A percentile compares a stretch with the other conserved stretches of the same genome.
Conservation (phyloP, 2,797 vertebrate species). For the Danionella dracula region DNA sequence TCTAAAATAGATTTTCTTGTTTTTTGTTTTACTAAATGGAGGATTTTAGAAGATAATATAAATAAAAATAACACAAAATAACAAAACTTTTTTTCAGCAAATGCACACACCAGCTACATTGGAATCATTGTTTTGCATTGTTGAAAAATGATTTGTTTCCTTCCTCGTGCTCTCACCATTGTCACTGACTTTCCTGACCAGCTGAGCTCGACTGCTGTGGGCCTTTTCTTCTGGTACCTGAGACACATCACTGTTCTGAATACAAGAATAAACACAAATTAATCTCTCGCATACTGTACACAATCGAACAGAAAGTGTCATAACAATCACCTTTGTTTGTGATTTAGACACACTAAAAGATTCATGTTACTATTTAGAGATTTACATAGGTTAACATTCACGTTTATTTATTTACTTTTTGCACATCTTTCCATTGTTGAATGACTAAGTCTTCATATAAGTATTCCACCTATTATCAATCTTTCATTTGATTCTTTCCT, state of each 20-base stretch:
- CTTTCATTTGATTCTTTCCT: constrained; percentile 54
- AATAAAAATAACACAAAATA: no score
- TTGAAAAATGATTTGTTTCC: no score
- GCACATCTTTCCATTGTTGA: neutral
- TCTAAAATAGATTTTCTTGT: no score
- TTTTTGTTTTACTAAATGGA: no score
- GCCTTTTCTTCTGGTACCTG: constrained; percentile 86
- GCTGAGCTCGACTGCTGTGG: constrained; percentile 71
- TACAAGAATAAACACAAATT: constrained; percentile 5
- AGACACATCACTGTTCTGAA: constrained; percentile 84
- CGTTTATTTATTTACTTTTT: neutral
- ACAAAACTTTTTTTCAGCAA: no score
- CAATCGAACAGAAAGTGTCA: neutral
- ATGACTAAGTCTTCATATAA: neutral
- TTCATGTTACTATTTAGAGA: neutral
- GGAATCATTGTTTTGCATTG: no score
- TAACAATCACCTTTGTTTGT: constrained; percentile 1
- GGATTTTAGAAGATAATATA: no score
- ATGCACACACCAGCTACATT: no score
- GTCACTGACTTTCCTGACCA: constrained; percentile 82
- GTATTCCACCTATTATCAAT: constrained; percentile 24
- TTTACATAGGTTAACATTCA: neutral
- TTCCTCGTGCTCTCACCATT: constrained; percentile 71
- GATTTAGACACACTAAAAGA: neutral
- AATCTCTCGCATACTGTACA: constrained; percentile 3